These are phyloP conservation scores for Pemphredon lugubris DNA, from an alignment of 2,888 invertebrate species.

Conservation along the genomic window DNA sequence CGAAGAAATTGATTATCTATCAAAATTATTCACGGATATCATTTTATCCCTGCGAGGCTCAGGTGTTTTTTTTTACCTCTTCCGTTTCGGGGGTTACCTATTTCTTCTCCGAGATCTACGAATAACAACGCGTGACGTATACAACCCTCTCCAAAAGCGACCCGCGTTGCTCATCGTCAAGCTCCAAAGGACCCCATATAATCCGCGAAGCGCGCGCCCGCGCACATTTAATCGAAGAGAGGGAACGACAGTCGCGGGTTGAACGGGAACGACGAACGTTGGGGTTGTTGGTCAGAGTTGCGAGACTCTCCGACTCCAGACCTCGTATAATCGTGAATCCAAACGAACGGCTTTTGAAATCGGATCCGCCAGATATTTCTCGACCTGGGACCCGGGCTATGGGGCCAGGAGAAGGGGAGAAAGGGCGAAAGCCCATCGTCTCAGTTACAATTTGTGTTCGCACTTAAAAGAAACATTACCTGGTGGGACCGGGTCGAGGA, in stretches of 20 bases:
- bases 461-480: constrained; percentile 81
- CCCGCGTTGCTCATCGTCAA: too few relatives aligned
- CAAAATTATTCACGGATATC: too few relatives aligned
- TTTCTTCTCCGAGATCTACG: too few relatives aligned
- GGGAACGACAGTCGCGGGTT: constrained; percentile 33
- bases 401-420: constrained; percentile 42
- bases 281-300: constrained; percentile 52
- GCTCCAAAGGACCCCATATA: too few relatives aligned
- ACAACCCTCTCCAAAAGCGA: too few relatives aligned
- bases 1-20: too few relatives aligned
- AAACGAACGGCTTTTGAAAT: constrained; percentile 78
- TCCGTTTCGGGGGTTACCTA: too few relatives aligned
- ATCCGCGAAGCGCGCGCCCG: too few relatives aligned
- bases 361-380: constrained; percentile 76
- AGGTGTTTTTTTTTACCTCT: too few relatives aligned
- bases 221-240: constrained; percentile 25
- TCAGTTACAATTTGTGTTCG: constrained; percentile 81
- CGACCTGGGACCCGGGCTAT: constrained; percentile 60
- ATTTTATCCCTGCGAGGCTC: too few relatives aligned
- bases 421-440: constrained; percentile 73
- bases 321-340: constrained; percentile 67
- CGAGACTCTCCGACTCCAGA: constrained; percentile 45
- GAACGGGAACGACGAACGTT: constrained; percentile 40
- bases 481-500: constrained; percentile 69
- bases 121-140: too few relatives aligned